Percentiles rank a stretch among this genome's conserved stretches.
phyloP scores from a whole-genome alignment of 2,888 invertebrate species.

The Agrotis clavis region DNA sequence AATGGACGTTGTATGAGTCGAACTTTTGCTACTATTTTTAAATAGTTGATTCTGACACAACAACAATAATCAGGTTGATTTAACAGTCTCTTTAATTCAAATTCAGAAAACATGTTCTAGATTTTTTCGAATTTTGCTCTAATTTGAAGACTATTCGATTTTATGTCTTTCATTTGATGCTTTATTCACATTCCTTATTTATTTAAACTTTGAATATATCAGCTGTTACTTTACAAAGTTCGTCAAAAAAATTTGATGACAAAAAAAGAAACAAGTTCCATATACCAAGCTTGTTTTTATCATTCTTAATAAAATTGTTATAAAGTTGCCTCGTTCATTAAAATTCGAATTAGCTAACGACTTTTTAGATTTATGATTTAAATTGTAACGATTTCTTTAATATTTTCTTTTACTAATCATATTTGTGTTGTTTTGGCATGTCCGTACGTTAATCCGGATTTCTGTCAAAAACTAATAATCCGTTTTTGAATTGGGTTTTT shows the following conservation, averaged over 20 bases:
- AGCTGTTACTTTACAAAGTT: conserved; percentile 18
- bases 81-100: not conserved
- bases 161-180: not conserved
- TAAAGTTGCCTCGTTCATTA: conserved; percentile 43
- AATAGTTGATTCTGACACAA: not conserved
- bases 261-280: conserved; percentile 14
- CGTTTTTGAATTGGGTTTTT: conserved; percentile 32
- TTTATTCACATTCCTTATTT: not conserved
- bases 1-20: not conserved
- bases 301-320: conserved; percentile 31
- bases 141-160: not conserved
- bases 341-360: conserved; percentile 58
- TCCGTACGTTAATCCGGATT: conserved; percentile 40
- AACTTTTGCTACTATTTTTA: not conserved
- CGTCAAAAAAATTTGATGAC: not conserved
- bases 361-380: conserved; percentile 59
- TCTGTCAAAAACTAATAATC: conserved; percentile 22
- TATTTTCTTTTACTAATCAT: conserved; percentile 39
- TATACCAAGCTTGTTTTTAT: conserved; percentile 26
- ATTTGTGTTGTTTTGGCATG: conserved; percentile 57
- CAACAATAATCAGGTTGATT: not conserved
- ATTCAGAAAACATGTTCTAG: not conserved
- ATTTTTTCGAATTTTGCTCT: not conserved
- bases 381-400: conserved; percentile 42
- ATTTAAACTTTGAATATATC: conserved; percentile 21